These are phyloP conservation scores for Zaprionus capensis DNA, from an alignment of 1,140 invertebrate genomes.

Conservation along the genomic window DNA sequence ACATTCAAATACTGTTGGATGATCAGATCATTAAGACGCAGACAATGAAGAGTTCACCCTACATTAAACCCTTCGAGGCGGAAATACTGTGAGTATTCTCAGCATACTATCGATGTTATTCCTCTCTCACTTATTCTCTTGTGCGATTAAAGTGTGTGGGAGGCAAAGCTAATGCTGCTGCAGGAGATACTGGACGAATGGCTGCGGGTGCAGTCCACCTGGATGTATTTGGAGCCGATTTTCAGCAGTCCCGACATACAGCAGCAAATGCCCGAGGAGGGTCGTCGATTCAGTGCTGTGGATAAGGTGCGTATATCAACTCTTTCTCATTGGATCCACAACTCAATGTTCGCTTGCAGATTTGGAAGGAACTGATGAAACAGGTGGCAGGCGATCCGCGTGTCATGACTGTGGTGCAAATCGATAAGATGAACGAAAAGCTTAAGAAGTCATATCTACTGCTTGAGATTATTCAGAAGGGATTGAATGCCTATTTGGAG, in stretches of 20 bases:
- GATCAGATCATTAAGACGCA: conserved; percentile 99
- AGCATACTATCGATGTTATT: conserved; percentile 44
- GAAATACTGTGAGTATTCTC: conserved; percentile 88
- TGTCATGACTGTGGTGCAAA: conserved; percentile 93
- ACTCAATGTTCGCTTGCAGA: conserved; percentile 34
- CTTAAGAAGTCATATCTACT: conserved; percentile 95
- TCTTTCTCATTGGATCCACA: background rate
- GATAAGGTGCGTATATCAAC: conserved; percentile 87
- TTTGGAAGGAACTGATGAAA: conserved; percentile 97
- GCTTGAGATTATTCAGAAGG: conserved; percentile 95
- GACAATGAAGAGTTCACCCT: conserved; percentile 98
- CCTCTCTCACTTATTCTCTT: conserved; percentile 27
- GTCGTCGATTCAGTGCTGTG: conserved; percentile 94
- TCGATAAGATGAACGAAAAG: conserved; percentile 96
- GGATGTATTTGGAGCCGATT: conserved; percentile 99
- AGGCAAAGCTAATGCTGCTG: conserved; percentile 89
- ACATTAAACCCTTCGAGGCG: conserved; percentile 97
- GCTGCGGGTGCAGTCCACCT: conserved; percentile 97
- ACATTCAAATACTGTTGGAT: conserved; percentile 97
- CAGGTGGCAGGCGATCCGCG: conserved; percentile 90
- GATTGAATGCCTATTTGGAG: conserved; percentile 96
- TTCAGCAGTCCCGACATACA: conserved; percentile 99
- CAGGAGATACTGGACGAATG: conserved; percentile 98
- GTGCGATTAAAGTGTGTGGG: conserved; percentile 87
- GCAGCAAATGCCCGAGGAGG: conserved; percentile 95